Conservation (phyloP, 2,113 vertebrate genomes). For the Neopipo cinnamomea region DNA sequence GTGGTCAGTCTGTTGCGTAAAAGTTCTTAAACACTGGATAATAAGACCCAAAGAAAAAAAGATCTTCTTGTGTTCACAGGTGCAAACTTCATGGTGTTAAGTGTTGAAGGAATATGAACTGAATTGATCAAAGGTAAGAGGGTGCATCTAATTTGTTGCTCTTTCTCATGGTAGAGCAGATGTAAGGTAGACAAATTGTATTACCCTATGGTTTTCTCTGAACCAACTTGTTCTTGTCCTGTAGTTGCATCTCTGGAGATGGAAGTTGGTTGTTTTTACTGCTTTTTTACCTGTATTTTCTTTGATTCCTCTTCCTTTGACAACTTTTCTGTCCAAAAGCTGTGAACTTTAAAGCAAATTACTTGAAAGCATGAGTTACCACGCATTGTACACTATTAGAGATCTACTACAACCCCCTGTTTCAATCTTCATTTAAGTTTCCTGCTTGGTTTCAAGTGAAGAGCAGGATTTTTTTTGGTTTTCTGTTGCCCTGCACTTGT, state of each 20-base stretch:
- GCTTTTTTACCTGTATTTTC: background rate
- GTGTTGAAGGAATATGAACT: fast-evolving
- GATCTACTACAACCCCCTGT: background rate
- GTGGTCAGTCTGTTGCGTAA: background rate
- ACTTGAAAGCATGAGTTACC: background rate
- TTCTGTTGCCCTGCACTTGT: background rate
- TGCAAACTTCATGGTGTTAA: background rate
- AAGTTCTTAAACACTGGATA: background rate
- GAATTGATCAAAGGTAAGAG: background rate
- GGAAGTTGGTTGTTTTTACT: background rate
- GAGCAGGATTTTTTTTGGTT: fast-evolving
- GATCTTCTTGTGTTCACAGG: background rate
- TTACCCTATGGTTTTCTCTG: background rate
- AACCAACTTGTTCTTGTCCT: background rate
- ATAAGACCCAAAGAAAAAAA: background rate
- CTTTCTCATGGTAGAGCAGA: background rate
- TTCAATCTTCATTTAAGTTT: background rate
- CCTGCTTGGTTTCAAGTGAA: background rate
- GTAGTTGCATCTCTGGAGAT: background rate
- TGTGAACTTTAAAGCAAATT: background rate
- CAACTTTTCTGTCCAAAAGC: background rate
- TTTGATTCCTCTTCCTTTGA: background rate
- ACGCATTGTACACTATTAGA: background rate
- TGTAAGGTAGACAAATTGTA: background rate
- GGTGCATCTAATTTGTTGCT: background rate